Percentiles rank a stretch among this genome's conserved stretches.
These are phyloP conservation scores for Chaetoderma sp. DNA, from an alignment of 2,888 invertebrate species.

Conservation along the genomic window DNA sequence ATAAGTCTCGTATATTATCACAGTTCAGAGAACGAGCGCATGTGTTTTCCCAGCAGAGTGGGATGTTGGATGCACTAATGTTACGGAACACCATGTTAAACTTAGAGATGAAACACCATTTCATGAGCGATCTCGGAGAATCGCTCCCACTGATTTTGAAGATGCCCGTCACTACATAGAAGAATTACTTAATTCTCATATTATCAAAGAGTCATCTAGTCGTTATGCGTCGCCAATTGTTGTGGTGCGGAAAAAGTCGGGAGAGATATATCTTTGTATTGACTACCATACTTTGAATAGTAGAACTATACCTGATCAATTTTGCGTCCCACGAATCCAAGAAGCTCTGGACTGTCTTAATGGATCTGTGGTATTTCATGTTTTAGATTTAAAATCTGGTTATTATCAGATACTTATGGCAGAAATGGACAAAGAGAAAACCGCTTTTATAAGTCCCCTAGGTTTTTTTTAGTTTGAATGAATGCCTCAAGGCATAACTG, in stretches of 20 bases:
- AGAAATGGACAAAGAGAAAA: conserved; percentile 6
- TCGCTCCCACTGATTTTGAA: conserved; percentile 2
- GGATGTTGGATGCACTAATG: neutral
- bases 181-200: neutral
- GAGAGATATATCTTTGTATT: neutral
- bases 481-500: conserved; percentile 5
- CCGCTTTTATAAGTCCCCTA: conserved; percentile 6
- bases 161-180: neutral
- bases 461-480: conserved; percentile 5
- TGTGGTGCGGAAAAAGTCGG: neutral
- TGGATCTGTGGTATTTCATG: too few relatives aligned
- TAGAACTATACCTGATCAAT: neutral
- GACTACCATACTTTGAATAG: conserved; percentile 1
- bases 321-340: neutral
- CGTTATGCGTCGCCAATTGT: conserved; percentile 5
- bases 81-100: neutral
- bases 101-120: neutral
- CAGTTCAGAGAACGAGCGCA: neutral
- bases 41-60: neutral
- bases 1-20: neutral
- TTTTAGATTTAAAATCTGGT: too few relatives aligned
- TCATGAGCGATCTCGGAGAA: neutral
- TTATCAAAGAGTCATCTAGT: neutral
- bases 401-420: too few relatives aligned
- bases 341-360: conserved; percentile 9